These are phyloP conservation scores for Pantherophis vulpinus DNA, from an alignment of 2,797 vertebrate species.

Conservation along the genomic window DNA sequence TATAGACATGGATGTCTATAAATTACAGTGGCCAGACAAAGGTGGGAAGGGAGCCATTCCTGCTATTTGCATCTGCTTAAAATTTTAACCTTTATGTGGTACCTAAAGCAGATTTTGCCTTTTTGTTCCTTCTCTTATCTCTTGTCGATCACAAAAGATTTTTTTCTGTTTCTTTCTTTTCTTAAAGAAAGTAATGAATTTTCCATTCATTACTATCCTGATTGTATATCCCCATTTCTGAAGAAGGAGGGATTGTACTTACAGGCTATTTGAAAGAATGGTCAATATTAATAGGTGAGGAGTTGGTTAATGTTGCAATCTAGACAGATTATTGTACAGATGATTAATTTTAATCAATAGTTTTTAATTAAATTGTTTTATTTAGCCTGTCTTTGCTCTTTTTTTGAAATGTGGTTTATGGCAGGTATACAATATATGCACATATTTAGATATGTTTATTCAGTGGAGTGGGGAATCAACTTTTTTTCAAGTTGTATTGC, in stretches of 20 bases:
- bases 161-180: not conserved
- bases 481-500: not conserved
- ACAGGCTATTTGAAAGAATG: not conserved
- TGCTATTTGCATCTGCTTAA: not conserved
- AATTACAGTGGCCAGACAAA: not conserved
- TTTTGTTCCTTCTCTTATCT: not conserved
- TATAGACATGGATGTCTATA: not conserved
- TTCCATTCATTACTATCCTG: not conserved
- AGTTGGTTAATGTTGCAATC: not conserved
- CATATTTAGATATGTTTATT: not conserved
- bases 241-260: not conserved
- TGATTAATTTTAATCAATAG: not conserved
- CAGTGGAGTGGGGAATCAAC: not conserved
- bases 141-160: not conserved
- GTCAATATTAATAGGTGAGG: not conserved
- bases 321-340: not conserved
- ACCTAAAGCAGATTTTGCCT: not conserved
- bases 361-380: not conserved
- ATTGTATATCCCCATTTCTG: not conserved
- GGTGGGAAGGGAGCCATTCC: not conserved
- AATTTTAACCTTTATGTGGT: not conserved
- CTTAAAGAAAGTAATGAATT: not conserved
- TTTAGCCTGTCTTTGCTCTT: not conserved
- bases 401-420: not conserved
- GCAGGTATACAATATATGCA: not conserved